Percentiles rank a stretch among this genome's conserved stretches.
phyloP scores from a whole-genome alignment of 2,888 invertebrate species.

The Lepas anatifera region DNA sequence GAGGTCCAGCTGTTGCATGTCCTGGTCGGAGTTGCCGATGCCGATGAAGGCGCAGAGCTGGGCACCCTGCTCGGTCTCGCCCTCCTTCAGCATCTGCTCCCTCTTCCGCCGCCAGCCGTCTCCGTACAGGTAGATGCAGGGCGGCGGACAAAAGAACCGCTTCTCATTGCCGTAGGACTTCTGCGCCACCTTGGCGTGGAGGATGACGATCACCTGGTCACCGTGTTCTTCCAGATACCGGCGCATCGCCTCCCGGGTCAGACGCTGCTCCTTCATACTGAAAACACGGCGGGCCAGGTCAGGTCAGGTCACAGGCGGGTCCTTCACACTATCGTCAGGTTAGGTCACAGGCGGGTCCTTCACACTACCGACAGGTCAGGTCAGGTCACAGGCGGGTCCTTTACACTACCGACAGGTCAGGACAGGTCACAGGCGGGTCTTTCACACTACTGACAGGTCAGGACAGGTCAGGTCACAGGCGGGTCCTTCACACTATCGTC shows the following conservation, averaged over 20 bases:
- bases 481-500: no score
- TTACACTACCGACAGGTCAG: no score
- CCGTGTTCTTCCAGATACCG: slow-evolving; percentile 85
- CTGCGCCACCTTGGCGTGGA: slow-evolving; percentile 97
- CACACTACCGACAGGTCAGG: no score
- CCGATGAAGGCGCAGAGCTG: slow-evolving; percentile 99
- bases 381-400: no score
- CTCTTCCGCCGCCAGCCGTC: slow-evolving; percentile 94
- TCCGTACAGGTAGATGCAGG: slow-evolving; percentile 96
- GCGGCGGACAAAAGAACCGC: slow-evolving; percentile 98
- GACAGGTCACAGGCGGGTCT: no score
- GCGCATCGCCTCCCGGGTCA: slow-evolving; percentile 89
- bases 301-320: no score
- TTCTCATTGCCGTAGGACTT: slow-evolving; percentile 99
- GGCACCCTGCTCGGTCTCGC: slow-evolving; percentile 76
- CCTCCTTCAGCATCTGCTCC: slow-evolving; percentile 82
- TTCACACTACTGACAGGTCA: no score
- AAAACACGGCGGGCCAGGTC: no score
- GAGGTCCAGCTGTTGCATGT: slow-evolving; percentile 96
- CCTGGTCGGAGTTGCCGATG: slow-evolving; percentile 95
- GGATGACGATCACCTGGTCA: slow-evolving; percentile 90
- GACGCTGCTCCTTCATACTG: slow-evolving; percentile 57
- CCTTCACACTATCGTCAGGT: no score
- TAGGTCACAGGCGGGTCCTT: no score
- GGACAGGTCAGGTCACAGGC: no score